Conservation (phyloP, 2,888 invertebrate species). For the Patella depressa region DNA sequence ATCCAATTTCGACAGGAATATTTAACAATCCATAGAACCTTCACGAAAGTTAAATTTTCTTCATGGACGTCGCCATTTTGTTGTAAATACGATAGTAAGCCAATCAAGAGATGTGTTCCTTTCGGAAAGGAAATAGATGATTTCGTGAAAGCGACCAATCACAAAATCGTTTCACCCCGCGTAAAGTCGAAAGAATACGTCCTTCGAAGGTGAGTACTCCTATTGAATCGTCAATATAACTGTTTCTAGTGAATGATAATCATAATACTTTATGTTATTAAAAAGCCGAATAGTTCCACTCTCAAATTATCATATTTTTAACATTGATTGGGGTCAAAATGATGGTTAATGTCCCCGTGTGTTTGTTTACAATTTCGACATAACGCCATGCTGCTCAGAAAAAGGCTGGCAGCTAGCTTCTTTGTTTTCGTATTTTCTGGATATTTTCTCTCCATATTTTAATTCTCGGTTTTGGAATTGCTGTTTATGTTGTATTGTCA, state of each 20-base stretch:
- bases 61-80: slow-evolving; percentile 10
- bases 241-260: slow-evolving; percentile 19
- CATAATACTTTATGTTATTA: slow-evolving; percentile 16
- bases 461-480: too few relatives aligned
- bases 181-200: slow-evolving; percentile 55
- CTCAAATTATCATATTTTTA: slow-evolving; percentile 25
- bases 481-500: too few relatives aligned
- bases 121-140: slow-evolving; percentile 17
- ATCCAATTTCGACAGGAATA: too few relatives aligned
- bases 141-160: slow-evolving; percentile 38
- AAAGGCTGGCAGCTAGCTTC: slow-evolving; percentile 25
- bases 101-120: slow-evolving; percentile 34
- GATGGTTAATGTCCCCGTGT: slow-evolving; percentile 1
- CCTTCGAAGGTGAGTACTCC: slow-evolving; percentile 53
- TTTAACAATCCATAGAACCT: too few relatives aligned
- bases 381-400: slow-evolving; percentile 30
- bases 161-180: slow-evolving; percentile 50
- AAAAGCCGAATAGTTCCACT: slow-evolving; percentile 31
- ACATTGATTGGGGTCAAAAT: neutral
- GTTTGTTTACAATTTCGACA: slow-evolving; percentile 25
- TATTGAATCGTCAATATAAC: slow-evolving; percentile 24
- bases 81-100: slow-evolving; percentile 11
- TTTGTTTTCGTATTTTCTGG: slow-evolving; percentile 35
- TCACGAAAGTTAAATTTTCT: neutral
- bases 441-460: neutral